Base-by-base conservation (phyloP, 2,797 vertebrate species). In the Cossypha caffra region DNA sequence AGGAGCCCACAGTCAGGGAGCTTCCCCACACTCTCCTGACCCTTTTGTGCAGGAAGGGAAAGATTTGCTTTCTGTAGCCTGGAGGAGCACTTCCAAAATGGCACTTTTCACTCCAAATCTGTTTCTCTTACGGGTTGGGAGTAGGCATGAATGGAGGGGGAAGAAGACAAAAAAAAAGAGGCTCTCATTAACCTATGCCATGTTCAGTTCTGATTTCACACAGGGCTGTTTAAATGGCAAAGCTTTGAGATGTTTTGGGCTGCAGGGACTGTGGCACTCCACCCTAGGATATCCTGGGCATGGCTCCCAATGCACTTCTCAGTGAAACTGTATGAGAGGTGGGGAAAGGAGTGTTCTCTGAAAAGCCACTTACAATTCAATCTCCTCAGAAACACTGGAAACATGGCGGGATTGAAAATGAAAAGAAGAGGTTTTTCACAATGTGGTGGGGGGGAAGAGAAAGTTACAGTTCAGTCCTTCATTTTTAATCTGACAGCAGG, bases 91-190 rank as follows among this genome's bases (percentile, higher is more conserved):
- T 47, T 69, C 91, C 40, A 14, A 85, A 94, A 48, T 14, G 54
- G 40, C 26, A 72, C 35, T 93, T 93, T 90, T 86, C 45, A 63
- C 28, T 84, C 66, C 69, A 73, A 86, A 73, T 77, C 47, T 68
- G 2, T 57, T 89, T 73, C 33, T 52, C 8, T 62, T 13, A 5
- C 35, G 25, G 13, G 4, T 3, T 50, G 29, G 21, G 55, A 96
- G 40, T 20, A 62, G 55, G 35, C 48, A n/a, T 43, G n/a, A 72
- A 54, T 1, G 1, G n/a, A 62, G 4, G 4, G 2, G 13, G 15
- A 3, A 20, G 10, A 79, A 62, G 8, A 38, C 14, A 66, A 73
- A 86, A 24, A 47, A 26, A 51, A 11, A 51, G 14, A 0, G 0
- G 11, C 17, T 88, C 17, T 80, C 33, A 18, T 50, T 83, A 61